A percentile compares a stretch with the other conserved stretches of the same genome.
Conservation (phyloP, 2,797 vertebrate genomes). For the Heliangelus exortis region DNA sequence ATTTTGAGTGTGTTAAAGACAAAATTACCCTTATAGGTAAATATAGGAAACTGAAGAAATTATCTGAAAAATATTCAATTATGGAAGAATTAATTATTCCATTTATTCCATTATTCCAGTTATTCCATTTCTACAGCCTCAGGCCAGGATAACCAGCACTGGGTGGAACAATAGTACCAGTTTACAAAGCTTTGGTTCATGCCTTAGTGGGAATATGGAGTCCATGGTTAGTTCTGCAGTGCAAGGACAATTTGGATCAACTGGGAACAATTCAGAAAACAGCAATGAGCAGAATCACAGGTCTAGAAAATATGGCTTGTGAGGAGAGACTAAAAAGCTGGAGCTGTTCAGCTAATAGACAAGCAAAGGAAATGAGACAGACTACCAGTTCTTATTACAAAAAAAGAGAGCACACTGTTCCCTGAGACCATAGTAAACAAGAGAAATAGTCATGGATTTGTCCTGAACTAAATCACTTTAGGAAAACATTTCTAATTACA, state of each 20-base stretch:
- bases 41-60: background rate
- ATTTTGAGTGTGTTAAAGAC: background rate
- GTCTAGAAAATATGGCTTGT: background rate
- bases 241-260: background rate
- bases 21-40: background rate
- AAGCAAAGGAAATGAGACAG: background rate
- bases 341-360: background rate
- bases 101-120: no score
- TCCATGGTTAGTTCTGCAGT: background rate
- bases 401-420: background rate
- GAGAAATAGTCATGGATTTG: background rate
- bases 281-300: background rate
- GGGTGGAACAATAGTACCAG: background rate
- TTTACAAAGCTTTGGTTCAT: background rate
- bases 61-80: background rate
- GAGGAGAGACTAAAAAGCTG: background rate
- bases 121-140: background rate
- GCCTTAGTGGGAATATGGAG: background rate
- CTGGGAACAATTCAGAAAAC: background rate
- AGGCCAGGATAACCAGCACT: background rate
- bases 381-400: background rate
- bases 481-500: background rate
- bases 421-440: background rate
- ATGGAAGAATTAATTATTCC: background rate
- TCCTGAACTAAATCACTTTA: background rate